Conservation (phyloP, 2,888 invertebrate genomes). For the Cryptocephalus moraei region DNA sequence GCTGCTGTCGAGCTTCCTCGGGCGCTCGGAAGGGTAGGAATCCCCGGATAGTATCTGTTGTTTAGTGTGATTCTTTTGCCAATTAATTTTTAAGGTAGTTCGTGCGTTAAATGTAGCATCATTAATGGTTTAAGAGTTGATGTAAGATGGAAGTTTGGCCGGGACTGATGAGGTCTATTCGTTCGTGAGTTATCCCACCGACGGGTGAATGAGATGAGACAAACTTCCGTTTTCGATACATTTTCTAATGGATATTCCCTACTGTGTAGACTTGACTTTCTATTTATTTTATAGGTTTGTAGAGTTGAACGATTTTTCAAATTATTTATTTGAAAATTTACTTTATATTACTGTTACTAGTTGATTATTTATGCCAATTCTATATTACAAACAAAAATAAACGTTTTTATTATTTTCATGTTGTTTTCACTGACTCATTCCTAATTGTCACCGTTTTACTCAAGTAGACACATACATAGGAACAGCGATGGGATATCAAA, state of each 20-base stretch:
- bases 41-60: neutral
- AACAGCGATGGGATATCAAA: too few relatives aligned
- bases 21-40: neutral
- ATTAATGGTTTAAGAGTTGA: too few relatives aligned
- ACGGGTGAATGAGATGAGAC: neutral
- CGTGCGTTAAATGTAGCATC: too few relatives aligned
- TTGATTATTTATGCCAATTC: conserved; percentile 9
- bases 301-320: too few relatives aligned
- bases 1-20: conserved; percentile 30
- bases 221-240: neutral
- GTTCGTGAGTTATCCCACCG: neutral
- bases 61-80: conserved; percentile 1
- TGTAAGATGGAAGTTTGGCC: too few relatives aligned
- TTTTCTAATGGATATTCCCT: conserved; percentile 2
- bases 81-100: neutral
- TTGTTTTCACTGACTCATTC: neutral
- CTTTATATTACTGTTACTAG: conserved; percentile 10
- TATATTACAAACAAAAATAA: conserved; percentile 10
- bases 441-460: too few relatives aligned
- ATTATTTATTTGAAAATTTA: conserved; percentile 6
- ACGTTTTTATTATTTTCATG: conserved; percentile 6
- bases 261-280: conserved; percentile 9
- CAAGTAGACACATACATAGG: too few relatives aligned
- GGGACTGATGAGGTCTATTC: too few relatives aligned
- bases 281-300: conserved; percentile 4